Percentiles rank a stretch among this genome's conserved stretches.
These are phyloP conservation scores for Pelodytes ibericus DNA, from an alignment of 2,797 vertebrate genomes.

Conservation along the genomic window DNA sequence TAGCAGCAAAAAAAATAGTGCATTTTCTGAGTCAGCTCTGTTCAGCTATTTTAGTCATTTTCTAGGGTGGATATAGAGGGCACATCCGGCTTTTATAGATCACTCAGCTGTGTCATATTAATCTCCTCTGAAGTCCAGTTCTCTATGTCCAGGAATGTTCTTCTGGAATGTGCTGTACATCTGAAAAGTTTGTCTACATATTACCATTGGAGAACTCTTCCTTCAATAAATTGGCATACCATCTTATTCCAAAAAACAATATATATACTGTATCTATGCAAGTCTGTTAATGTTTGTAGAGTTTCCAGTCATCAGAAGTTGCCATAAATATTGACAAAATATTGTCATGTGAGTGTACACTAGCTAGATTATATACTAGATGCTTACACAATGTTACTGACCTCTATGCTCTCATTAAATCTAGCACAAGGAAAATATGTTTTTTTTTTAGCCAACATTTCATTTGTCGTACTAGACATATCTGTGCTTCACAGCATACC, in stretches of 20 bases:
- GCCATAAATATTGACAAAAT: no score
- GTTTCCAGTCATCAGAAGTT: no score
- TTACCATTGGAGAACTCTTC: background rate
- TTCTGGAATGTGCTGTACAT: background rate
- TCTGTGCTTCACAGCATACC: slow-evolving; percentile 41
- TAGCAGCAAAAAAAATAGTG: background rate
- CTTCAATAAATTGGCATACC: background rate
- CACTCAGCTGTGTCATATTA: background rate
- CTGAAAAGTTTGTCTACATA: background rate
- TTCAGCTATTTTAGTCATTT: slow-evolving; percentile 4
- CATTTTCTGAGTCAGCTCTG: background rate
- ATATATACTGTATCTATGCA: no score
- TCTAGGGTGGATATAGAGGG: background rate
- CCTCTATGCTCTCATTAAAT: slow-evolving; percentile 18
- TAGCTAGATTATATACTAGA: background rate
- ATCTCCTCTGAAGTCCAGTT: background rate
- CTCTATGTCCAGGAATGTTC: background rate
- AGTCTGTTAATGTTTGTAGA: no score
- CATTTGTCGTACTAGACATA: slow-evolving; percentile 44
- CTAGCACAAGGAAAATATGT: background rate
- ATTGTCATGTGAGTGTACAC: no score
- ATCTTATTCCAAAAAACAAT: no score
- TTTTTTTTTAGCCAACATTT: slow-evolving; percentile 38
- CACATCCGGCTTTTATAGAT: background rate
- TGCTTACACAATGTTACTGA: slow-evolving; percentile 6